Percentiles rank a stretch among this genome's conserved stretches.
Evolutionary conservation across 2,888 invertebrate genomes (phyloP).

Genomic region (Fragum fragum): DNA sequence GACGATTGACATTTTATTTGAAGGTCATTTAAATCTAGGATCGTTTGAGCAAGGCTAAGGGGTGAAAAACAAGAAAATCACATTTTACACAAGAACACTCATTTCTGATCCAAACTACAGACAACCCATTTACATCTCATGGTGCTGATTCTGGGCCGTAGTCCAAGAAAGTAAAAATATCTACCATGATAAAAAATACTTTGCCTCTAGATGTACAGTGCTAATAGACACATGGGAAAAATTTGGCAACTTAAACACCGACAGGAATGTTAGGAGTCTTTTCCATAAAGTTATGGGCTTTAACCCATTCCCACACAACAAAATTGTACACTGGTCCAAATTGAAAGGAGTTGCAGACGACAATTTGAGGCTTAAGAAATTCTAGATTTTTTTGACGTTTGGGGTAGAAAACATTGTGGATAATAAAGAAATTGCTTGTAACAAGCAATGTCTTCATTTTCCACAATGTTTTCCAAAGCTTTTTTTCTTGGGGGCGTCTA

Average conservation of each 20-base stretch:
- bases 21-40: too few relatives aligned
- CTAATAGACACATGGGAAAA: background rate
- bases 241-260: background rate
- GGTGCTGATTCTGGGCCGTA: background rate
- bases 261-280: background rate
- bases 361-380: too few relatives aligned
- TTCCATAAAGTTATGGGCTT: background rate
- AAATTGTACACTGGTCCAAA: too few relatives aligned
- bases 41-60: background rate
- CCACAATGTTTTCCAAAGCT: too few relatives aligned
- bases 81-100: background rate
- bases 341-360: too few relatives aligned
- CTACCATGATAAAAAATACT: background rate
- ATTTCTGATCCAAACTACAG: background rate
- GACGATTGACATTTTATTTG: too few relatives aligned
- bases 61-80: background rate
- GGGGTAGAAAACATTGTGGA: too few relatives aligned
- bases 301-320: too few relatives aligned
- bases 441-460: too few relatives aligned
- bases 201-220: background rate
- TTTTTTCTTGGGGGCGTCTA: too few relatives aligned
- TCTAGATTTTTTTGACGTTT: too few relatives aligned
- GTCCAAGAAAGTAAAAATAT: conserved; percentile 2
- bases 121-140: background rate
- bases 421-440: too few relatives aligned